phyloP scores from a whole-genome alignment of 2,797 vertebrate genomes.

The Mormyrus hasselquistii region DNA sequence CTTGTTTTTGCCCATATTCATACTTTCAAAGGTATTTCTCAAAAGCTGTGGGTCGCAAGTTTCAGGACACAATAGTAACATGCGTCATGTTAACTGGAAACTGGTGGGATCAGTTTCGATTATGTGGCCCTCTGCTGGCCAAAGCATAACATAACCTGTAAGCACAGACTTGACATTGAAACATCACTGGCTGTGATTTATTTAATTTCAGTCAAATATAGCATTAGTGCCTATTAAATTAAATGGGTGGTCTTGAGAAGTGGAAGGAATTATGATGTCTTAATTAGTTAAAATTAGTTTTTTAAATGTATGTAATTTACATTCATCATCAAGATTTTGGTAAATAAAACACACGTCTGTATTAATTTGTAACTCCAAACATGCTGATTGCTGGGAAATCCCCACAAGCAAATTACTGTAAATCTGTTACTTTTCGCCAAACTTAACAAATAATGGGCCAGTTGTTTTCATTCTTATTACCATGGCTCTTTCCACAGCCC shows the following conservation, averaged over 20 bases:
- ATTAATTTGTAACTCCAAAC: neutral
- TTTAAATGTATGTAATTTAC: neutral
- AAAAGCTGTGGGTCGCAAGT: neutral
- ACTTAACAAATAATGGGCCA: neutral
- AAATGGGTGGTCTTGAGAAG: neutral
- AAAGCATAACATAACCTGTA: neutral
- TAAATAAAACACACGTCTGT: neutral
- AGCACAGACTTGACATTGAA: neutral
- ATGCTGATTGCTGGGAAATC: neutral
- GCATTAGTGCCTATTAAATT: neutral
- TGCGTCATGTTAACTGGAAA: neutral
- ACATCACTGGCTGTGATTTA: neutral
- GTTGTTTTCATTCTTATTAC: neutral
- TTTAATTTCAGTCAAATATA: neutral
- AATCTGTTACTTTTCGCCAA: neutral
- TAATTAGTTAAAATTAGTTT: neutral
- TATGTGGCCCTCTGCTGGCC: slow-evolving; percentile 9
- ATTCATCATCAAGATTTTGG: neutral
- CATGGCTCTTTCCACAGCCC: neutral
- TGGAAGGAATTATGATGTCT: neutral
- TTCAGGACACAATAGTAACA: neutral
- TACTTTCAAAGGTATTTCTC: neutral
- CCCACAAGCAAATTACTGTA: neutral
- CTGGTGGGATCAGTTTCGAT: neutral
- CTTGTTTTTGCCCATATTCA: neutral